A percentile compares a stretch with the other conserved stretches of the same genome.
Conservation (phyloP, 2,888 invertebrate genomes). For the Altica lythri region DNA sequence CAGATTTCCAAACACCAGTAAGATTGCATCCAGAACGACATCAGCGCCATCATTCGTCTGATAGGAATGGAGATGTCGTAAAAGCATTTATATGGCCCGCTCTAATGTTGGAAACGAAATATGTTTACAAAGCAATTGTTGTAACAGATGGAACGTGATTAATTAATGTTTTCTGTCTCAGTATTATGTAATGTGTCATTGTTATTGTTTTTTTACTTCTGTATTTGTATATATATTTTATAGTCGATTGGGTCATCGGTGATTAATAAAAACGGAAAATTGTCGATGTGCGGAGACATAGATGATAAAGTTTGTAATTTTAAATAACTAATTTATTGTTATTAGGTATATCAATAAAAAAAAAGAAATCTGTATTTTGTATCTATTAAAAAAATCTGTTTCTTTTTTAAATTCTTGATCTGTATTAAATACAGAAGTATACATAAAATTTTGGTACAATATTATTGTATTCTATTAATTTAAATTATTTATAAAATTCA, state of each 20-base stretch:
- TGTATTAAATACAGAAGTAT: no score
- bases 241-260: conserved; percentile 15
- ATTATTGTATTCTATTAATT: no score
- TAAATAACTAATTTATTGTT: no score
- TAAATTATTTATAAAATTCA: no score
- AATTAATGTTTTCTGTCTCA: background rate
- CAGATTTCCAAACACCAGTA: conserved; percentile 68
- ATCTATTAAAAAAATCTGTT: no score
- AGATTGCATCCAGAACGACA: conserved; percentile 71
- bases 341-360: no score
- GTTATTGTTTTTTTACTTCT: conserved; percentile 12
- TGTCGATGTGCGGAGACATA: no score
- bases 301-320: no score
- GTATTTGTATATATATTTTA: conserved; percentile 8
- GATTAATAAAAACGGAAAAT: no score
- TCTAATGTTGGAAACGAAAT: conserved; percentile 74
- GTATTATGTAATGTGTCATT: conserved; percentile 13
- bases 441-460: no score
- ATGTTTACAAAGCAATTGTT: conserved; percentile 85
- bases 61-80: conserved; percentile 75
- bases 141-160: conserved; percentile 65
- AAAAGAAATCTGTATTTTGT: no score
- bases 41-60: conserved; percentile 77
- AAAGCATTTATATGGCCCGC: conserved; percentile 88
- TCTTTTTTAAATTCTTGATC: no score